Evolutionary conservation across 2,888 invertebrate species (phyloP), one percentile per base, ranked within the genome.

Genomic region (Sepiola atlantica): DNA sequence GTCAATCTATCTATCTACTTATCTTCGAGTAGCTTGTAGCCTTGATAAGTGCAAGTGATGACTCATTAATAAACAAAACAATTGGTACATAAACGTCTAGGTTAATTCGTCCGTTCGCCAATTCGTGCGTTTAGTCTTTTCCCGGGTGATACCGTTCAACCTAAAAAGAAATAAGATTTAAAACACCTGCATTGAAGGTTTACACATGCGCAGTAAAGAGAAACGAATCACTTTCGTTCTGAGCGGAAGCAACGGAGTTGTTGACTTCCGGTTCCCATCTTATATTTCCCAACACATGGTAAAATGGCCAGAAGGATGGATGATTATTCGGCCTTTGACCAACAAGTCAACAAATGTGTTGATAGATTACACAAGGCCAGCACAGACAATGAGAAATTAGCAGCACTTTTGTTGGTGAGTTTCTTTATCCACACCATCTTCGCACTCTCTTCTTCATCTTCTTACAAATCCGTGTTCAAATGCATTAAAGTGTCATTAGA

Each of bases 351-450:
- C 77, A 94, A 93, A 61, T 96, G 96, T 95, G 54, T 96, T 54
- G 93, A 94, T 32, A 95, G 95, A 21, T 94, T 96, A 54, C 95
- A 95, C 45, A 94, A 94, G 16, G 95, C 96, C 8, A 95, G 95
- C 92, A 94, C 96, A n/a, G 96, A 96, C 94, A 96, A 96, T 95
- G 96, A 96, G 92, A 96, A 95, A 94, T 96, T 96, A 95, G 96
- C 96, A 92, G 95, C 96, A 24, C 94, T 96, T 54, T 94, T 96
- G 35, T 95, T 96, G 96, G 96, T 96, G 95, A 93, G 61, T 91
- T 24, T 91, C 35, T 45, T 24, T 77, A 6, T 6, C n/a, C n/a
- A 24, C n/a, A 28, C n/a, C 77, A 10, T n/a, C 77, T 10, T 77
- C 4, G 4, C n/a, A 28, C 10, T 4, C 6, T 28, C 77, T 24